phyloP scores from a whole-genome alignment of 2,888 invertebrate genomes.

The Leptopilina myrica region DNA sequence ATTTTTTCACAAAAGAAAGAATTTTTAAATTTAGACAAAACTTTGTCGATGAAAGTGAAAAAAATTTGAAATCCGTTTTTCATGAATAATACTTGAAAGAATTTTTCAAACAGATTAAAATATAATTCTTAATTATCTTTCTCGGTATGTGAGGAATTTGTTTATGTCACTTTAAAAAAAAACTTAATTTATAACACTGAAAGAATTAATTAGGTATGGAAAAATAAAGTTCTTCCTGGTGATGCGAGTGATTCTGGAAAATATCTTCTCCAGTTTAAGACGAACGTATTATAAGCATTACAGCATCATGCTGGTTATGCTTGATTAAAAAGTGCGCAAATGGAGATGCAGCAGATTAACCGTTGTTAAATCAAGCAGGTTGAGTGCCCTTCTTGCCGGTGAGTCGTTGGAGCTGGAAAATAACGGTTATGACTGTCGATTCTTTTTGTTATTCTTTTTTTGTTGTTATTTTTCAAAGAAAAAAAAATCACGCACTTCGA shows the following conservation, averaged over 20 bases:
- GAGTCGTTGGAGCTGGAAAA: conserved; percentile 76
- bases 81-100: too few relatives aligned
- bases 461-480: neutral
- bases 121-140: too few relatives aligned
- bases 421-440: conserved; percentile 55
- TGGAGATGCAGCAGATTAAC: conserved; percentile 52
- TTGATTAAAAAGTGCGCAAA: conserved; percentile 56
- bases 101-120: too few relatives aligned
- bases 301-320: conserved; percentile 57
- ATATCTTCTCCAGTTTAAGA: conserved; percentile 20
- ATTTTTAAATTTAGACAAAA: too few relatives aligned
- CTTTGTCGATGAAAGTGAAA: too few relatives aligned
- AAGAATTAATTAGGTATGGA: neutral
- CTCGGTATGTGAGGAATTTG: too few relatives aligned
- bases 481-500: conserved; percentile 42
- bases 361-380: conserved; percentile 70
- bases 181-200: neutral
- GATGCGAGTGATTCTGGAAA: conserved; percentile 26
- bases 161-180: too few relatives aligned
- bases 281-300: conserved; percentile 28
- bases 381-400: conserved; percentile 73
- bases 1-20: neutral
- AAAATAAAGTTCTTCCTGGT: neutral
- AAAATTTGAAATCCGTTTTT: too few relatives aligned
- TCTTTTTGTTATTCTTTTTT: conserved; percentile 24